Conservation (phyloP, 2,797 vertebrate species). For the Myotis findleyi region DNA sequence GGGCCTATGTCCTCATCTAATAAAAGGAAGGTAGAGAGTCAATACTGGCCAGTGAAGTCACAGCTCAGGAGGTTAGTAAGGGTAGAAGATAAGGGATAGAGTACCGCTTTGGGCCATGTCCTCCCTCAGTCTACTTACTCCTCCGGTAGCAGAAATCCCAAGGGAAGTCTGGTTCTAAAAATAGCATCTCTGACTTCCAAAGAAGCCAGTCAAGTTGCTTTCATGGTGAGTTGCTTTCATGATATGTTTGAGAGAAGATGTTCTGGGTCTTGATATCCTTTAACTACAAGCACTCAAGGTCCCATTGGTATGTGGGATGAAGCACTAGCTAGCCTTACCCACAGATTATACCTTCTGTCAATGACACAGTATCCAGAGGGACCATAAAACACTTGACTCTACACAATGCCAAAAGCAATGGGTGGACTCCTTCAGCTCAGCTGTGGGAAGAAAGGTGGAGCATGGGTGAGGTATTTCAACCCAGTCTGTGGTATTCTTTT, state of each 20-base stretch:
- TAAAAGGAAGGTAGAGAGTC: not conserved
- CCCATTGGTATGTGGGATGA: not conserved
- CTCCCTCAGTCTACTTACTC: not conserved
- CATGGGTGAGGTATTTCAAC: not conserved
- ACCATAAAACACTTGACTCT: constrained; percentile 2
- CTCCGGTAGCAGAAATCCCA: not conserved
- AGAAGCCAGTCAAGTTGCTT: not conserved
- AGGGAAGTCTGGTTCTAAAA: constrained; percentile 19
- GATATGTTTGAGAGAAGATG: constrained; percentile 1
- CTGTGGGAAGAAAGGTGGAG: constrained; percentile 43
- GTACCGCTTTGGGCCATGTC: not conserved
- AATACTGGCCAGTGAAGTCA: not conserved
- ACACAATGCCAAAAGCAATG: not conserved
- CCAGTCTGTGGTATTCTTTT: not conserved
- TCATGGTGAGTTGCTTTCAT: not conserved
- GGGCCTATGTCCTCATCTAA: not conserved
- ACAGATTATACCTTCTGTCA: not conserved
- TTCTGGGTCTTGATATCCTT: not conserved
- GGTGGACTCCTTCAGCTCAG: not conserved
- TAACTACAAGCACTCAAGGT: not conserved
- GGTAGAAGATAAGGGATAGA: not conserved
- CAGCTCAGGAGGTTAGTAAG: not conserved
- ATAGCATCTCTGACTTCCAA: not conserved
- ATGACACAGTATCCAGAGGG: not conserved
- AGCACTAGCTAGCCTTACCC: not conserved